Evolutionary conservation across 2,888 invertebrate genomes (phyloP).

Genomic region (Helicoverpa assulta): DNA sequence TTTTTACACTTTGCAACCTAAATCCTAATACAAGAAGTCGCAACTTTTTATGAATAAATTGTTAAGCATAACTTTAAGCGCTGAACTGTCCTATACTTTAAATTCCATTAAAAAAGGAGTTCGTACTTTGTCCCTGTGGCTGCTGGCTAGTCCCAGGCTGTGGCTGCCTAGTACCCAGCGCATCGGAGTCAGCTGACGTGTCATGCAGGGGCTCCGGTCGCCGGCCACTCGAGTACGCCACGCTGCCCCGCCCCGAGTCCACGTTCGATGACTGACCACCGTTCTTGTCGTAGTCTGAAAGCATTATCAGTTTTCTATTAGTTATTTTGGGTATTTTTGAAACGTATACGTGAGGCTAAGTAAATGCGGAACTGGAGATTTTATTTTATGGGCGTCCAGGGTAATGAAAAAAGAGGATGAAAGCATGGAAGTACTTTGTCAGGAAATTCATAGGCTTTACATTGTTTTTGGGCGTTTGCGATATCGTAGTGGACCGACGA

Average conservation of each 20-base stretch:
- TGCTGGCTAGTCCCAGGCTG: conserved; percentile 83
- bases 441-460: too few relatives aligned
- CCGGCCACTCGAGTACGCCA: conserved; percentile 94
- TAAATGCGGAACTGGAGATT: too few relatives aligned
- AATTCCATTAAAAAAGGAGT: not conserved
- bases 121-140: conserved; percentile 74
- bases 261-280: conserved; percentile 94
- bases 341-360: too few relatives aligned
- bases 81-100: too few relatives aligned
- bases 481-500: conserved; percentile 38
- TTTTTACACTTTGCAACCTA: too few relatives aligned
- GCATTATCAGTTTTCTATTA: conserved; percentile 27
- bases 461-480: not conserved
- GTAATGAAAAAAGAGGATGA: too few relatives aligned
- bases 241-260: conserved; percentile 95
- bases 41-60: too few relatives aligned
- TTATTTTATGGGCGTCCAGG: too few relatives aligned
- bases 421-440: too few relatives aligned
- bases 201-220: conserved; percentile 89
- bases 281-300: conserved; percentile 93
- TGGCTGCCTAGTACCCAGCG: conserved; percentile 77
- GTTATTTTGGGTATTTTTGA: not conserved
- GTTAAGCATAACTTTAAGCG: too few relatives aligned
- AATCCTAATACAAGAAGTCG: too few relatives aligned
- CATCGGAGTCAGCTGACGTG: conserved; percentile 91